Conservation (phyloP, 2,888 invertebrate genomes). For the Drosophila fulvimacula region DNA sequence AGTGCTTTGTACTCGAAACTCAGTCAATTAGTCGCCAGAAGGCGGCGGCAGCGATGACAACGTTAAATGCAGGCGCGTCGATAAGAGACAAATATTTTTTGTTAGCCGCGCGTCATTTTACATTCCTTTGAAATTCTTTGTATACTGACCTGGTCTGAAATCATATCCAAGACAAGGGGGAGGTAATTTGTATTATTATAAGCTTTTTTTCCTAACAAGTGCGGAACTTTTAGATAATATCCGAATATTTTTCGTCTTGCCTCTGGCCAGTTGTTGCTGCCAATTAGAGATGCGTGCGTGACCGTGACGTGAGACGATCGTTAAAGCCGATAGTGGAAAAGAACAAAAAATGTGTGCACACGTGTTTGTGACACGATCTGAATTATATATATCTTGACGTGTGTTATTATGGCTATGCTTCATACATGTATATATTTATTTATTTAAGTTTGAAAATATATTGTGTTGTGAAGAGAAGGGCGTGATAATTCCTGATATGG, state of each 20-base stretch:
- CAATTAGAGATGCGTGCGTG: conserved; percentile 50
- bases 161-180: neutral
- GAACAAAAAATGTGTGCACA: conserved; percentile 13
- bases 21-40: conserved; percentile 62
- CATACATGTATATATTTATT: neutral
- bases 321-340: conserved; percentile 7
- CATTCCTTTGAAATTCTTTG: conserved; percentile 21
- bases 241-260: conserved; percentile 9
- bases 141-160: conserved; percentile 11
- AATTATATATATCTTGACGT: neutral
- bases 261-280: conserved; percentile 40
- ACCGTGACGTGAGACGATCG: conserved; percentile 35
- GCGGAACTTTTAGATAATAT: conserved; percentile 14
- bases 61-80: conserved; percentile 29
- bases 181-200: neutral
- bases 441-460: neutral
- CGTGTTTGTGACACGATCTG: conserved; percentile 28
- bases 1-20: conserved; percentile 67
- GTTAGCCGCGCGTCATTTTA: conserved; percentile 35
- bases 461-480: conserved; percentile 3
- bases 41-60: conserved; percentile 54
- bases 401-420: neutral
- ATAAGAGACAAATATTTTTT: conserved; percentile 23
- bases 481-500: conserved; percentile 23
- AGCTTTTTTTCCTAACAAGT: conserved; percentile 12